phyloP scores from a whole-genome alignment of 2,888 invertebrate genomes.

The Ornithoptera priamus region DNA sequence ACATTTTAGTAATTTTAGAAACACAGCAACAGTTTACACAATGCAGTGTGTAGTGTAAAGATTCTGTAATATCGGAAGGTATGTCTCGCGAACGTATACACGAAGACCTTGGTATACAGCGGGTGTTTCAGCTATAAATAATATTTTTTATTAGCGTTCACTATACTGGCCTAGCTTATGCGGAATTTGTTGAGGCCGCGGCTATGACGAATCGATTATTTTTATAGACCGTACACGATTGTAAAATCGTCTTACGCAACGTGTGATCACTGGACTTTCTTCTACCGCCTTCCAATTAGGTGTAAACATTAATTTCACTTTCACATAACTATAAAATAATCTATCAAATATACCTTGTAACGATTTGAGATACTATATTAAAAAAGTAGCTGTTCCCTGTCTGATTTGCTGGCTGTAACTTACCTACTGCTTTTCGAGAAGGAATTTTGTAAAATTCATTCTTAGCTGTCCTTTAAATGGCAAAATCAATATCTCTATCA shows the following conservation, averaged over 20 bases:
- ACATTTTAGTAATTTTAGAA: too few species aligned
- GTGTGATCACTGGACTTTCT: slow-evolving; percentile 14
- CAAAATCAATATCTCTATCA: too few species aligned
- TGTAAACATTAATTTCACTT: slow-evolving; percentile 1
- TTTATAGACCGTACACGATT: slow-evolving; percentile 23
- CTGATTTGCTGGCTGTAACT: too few species aligned
- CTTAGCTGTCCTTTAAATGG: too few species aligned
- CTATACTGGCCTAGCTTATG: slow-evolving; percentile 19
- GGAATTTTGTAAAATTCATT: too few species aligned
- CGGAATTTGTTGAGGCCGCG: slow-evolving; percentile 17
- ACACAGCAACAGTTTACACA: too few species aligned
- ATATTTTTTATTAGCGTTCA: slow-evolving; percentile 26
- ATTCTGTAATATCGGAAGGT: slow-evolving; percentile 11
- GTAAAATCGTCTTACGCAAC: slow-evolving; percentile 21
- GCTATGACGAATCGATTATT: slow-evolving; percentile 17
- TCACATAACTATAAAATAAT: not conserved
- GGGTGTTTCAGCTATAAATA: slow-evolving; percentile 25
- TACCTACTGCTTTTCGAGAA: too few species aligned
- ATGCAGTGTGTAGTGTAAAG: not conserved
- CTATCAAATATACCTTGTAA: too few species aligned
- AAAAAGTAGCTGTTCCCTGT: too few species aligned
- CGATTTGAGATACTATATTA: too few species aligned
- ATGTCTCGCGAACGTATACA: slow-evolving; percentile 8
- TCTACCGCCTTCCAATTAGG: slow-evolving; percentile 6
- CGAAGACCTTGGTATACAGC: slow-evolving; percentile 21